Conservation (phyloP, 2,113 vertebrate species). For the Labeo rohita region DNA sequence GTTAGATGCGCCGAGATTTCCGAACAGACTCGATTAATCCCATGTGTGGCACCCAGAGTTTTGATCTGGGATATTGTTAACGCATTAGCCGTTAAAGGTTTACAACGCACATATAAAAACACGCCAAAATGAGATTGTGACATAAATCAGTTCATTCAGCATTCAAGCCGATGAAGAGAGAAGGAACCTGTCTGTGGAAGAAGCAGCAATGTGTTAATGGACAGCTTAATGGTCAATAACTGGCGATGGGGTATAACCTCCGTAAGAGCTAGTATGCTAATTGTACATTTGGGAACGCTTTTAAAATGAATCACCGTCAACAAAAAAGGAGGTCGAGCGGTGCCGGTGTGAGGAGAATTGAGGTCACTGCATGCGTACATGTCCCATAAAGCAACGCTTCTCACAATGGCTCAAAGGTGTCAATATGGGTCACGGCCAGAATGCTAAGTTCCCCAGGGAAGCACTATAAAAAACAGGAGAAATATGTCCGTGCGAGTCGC, state of each 20-base stretch:
- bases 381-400: constrained; percentile 37
- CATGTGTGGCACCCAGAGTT: constrained; percentile 40
- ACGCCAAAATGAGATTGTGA: constrained; percentile 52
- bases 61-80: constrained; percentile 63
- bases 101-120: constrained; percentile 64
- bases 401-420: constrained; percentile 49
- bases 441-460: constrained; percentile 47
- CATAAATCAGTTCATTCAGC: constrained; percentile 62
- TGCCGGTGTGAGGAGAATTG: constrained; percentile 26
- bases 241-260: constrained; percentile 49
- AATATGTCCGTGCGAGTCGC: constrained; percentile 20
- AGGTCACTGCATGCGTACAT: constrained; percentile 41
- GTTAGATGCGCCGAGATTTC: constrained; percentile 17
- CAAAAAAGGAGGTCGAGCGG: constrained; percentile 42
- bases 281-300: constrained; percentile 51
- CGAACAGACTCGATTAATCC: constrained; percentile 31
- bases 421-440: constrained; percentile 48
- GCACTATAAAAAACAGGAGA: constrained; percentile 43
- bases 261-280: constrained; percentile 52
- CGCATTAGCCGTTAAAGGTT: constrained; percentile 69
- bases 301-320: constrained; percentile 57
- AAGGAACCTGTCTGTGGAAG: constrained; percentile 56
- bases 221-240: constrained; percentile 66
- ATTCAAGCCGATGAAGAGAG: constrained; percentile 46
- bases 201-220: constrained; percentile 63